Evolutionary conservation across 2,888 invertebrate genomes (phyloP).

Genomic region (Axea sp.): DNA sequence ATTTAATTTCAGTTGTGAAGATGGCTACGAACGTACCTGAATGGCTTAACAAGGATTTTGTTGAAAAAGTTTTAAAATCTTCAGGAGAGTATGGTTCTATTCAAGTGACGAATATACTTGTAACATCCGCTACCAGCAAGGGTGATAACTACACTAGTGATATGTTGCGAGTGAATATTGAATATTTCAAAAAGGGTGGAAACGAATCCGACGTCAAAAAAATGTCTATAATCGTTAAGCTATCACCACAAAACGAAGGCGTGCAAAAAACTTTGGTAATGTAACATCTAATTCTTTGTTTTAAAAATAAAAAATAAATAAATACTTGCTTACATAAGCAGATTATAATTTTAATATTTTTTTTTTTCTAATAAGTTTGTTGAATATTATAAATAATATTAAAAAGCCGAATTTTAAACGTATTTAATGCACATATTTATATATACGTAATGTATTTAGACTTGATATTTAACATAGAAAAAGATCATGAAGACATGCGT

Average conservation of each 20-base stretch:
- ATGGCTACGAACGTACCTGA: conserved; percentile 67
- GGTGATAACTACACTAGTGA: conserved; percentile 78
- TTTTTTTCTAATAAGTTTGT: too few species aligned
- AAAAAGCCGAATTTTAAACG: too few species aligned
- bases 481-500: too few species aligned
- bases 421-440: too few species aligned
- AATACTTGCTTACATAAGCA: too few species aligned
- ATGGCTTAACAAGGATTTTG: conserved; percentile 71
- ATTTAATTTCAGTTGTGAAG: conserved; percentile 39
- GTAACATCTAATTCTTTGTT: not conserved
- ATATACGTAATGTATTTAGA: too few species aligned
- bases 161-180: conserved; percentile 70
- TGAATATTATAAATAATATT: too few species aligned
- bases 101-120: conserved; percentile 66
- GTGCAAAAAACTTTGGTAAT: conserved; percentile 74
- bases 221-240: conserved; percentile 71
- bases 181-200: conserved; percentile 62
- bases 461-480: too few species aligned
- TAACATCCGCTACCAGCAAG: conserved; percentile 72
- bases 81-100: conserved; percentile 69
- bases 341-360: too few species aligned
- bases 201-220: conserved; percentile 63
- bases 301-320: not conserved
- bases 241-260: conserved; percentile 78
- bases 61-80: conserved; percentile 70